Evolutionary conservation across 2,797 vertebrate species (phyloP).

Genomic region (Perdix hodgsoniae): DNA sequence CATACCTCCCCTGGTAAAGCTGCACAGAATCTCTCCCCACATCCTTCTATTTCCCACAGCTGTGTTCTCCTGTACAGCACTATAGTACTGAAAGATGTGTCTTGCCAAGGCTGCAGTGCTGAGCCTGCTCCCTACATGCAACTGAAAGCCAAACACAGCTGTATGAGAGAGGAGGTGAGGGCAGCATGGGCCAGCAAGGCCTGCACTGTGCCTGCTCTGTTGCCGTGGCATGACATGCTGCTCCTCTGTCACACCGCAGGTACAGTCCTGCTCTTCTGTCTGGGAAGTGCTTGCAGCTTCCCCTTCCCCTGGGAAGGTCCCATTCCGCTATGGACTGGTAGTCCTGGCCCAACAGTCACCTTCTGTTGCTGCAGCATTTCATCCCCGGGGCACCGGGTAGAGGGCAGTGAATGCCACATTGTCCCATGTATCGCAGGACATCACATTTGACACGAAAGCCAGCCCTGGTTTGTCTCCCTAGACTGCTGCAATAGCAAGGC

Average conservation of each 20-base stretch:
- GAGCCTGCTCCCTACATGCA: not conserved
- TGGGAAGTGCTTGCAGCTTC: not conserved
- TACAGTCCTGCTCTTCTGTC: not conserved
- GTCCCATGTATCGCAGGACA: not conserved
- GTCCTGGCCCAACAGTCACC: too few species aligned
- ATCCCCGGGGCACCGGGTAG: fast-evolving
- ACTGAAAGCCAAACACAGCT: not conserved
- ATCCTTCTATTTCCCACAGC: not conserved
- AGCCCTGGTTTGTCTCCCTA: not conserved
- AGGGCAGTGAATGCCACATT: not conserved
- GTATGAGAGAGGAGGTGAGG: not conserved
- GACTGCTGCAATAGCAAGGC: not conserved
- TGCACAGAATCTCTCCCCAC: too few species aligned
- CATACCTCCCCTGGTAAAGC: fast-evolving
- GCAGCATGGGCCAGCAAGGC: not conserved
- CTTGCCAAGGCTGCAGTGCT: not conserved
- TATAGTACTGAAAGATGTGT: not conserved
- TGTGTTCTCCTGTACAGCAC: not conserved
- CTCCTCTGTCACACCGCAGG: fast-evolving
- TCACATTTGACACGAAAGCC: not conserved
- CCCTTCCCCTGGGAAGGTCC: not conserved
- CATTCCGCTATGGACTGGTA: not conserved
- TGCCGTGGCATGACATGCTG: fast-evolving
- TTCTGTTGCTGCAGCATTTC: not conserved
- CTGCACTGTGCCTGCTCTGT: not conserved